These are phyloP conservation scores for Acrobasis consociella DNA, from an alignment of 2,888 invertebrate genomes.

Conservation along the genomic window DNA sequence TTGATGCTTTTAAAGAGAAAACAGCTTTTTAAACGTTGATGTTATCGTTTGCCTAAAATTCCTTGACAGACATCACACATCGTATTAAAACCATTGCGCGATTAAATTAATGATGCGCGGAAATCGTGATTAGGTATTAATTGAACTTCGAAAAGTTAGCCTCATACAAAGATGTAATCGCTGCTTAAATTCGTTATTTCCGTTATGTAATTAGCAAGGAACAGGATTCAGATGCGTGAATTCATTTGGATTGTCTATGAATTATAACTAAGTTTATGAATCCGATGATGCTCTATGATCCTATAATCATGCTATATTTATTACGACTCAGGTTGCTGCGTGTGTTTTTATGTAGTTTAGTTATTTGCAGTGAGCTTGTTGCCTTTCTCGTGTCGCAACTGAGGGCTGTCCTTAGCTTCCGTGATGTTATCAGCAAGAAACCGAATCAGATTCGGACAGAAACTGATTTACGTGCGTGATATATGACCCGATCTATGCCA, in stretches of 20 bases:
- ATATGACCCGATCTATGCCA: slow-evolving; percentile 33
- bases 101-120: slow-evolving; percentile 17
- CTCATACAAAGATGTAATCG: not conserved
- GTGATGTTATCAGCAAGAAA: slow-evolving; percentile 19
- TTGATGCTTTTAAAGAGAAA: not conserved
- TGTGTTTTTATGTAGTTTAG: no score
- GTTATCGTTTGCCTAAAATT: not conserved
- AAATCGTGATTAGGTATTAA: slow-evolving; percentile 19
- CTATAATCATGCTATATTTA: no score
- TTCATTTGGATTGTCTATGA: no score
- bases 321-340: no score
- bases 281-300: no score
- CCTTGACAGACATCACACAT: not conserved
- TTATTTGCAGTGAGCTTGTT: no score
- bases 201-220: not conserved
- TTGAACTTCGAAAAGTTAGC: slow-evolving; percentile 6
- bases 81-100: slow-evolving; percentile 3
- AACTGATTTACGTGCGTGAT: slow-evolving; percentile 43
- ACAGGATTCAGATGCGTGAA: no score
- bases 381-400: no score
- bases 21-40: not conserved
- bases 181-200: not conserved
- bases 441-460: slow-evolving; percentile 27
- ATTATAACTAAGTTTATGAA: no score
- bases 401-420: not conserved